Base-by-base conservation (phyloP, 2,113 vertebrate species). In the Taurulus bubalis region DNA sequence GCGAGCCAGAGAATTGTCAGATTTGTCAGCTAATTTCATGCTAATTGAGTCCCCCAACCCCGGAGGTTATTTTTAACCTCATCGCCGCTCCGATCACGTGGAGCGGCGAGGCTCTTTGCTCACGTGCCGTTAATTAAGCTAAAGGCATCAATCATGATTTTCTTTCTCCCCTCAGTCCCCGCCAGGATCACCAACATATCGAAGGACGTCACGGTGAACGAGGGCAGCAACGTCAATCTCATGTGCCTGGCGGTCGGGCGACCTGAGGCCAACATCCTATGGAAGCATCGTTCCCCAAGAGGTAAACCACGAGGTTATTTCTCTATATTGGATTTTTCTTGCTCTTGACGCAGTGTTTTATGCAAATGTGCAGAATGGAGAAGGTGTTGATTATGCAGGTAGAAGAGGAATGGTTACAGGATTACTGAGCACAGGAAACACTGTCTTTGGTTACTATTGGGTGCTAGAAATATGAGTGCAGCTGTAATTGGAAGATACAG, bases 101-200 rank as follows among this genome's bases (percentile, higher is more conserved):
- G 69, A 71, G 40, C 26, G 40, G 78, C 5, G 6, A 72, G 4
- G 59, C 34, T 67, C 53, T 71, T 78, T 64, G 66, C 78, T 83
- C 72, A 70, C 36, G 26, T 87, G 75, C 71, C 85, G 75, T 85
- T 85, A 86, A 83, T 82, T 77, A 84, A 71, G 62, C 64, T 63
- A 15, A 84, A 88, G 79, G 42, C 79, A 85, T 83, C 71, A 87
- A 83, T 91, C 78, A 67, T 38, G 11, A 28, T 85, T 80, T 79
- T 45, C 32, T 59, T 47, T 77, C 87, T 74, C 34, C 75, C 88
- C 90, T 56, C 94, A 99, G 98, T 99, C 79, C 98, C 98, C 75
- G 97, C 98, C 16, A 96, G 96, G 95, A 99, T 99, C 94, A 95
- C 89, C 3, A 96, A 99, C 90, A 97, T 99, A 91, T 98, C 98